phyloP scores from a whole-genome alignment of 1,140 invertebrate species.

The Eriocheir sinensis region DNA sequence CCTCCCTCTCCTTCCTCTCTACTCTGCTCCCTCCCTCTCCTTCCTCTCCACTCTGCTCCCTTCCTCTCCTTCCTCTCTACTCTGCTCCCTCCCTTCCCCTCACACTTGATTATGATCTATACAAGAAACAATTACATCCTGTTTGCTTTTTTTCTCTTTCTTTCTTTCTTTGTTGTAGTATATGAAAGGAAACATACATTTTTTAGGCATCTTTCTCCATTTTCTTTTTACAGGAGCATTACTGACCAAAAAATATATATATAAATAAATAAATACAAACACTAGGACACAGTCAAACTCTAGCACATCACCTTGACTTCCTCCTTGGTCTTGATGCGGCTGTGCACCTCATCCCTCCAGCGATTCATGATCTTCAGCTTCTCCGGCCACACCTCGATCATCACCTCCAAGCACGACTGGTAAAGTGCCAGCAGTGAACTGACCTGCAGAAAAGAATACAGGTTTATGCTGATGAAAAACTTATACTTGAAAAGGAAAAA shows the following conservation, averaged over 20 bases:
- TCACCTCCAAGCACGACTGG: slow-evolving; percentile 30
- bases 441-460: slow-evolving; percentile 13
- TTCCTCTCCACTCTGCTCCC: no score
- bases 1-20: no score
- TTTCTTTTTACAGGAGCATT: not conserved
- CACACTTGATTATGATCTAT: no score
- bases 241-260: no score
- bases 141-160: no score
- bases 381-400: slow-evolving; percentile 34
- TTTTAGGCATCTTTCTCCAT: not conserved
- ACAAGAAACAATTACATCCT: no score
- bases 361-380: not conserved
- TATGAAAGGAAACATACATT: not conserved
- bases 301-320: slow-evolving; percentile 35
- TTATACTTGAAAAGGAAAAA: no score
- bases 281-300: not conserved
- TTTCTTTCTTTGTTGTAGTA: no score
- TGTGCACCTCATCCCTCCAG: slow-evolving; percentile 60
- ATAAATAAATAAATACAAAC: not conserved
- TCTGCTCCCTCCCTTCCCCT: no score
- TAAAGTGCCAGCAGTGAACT: slow-evolving; percentile 18
- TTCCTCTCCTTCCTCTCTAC: no score
- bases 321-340: slow-evolving; percentile 49
- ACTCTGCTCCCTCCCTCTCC: no score
- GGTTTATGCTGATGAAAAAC: no score